Conservation (phyloP, 1,140 invertebrate species). For the Euura saliciscinereae region DNA sequence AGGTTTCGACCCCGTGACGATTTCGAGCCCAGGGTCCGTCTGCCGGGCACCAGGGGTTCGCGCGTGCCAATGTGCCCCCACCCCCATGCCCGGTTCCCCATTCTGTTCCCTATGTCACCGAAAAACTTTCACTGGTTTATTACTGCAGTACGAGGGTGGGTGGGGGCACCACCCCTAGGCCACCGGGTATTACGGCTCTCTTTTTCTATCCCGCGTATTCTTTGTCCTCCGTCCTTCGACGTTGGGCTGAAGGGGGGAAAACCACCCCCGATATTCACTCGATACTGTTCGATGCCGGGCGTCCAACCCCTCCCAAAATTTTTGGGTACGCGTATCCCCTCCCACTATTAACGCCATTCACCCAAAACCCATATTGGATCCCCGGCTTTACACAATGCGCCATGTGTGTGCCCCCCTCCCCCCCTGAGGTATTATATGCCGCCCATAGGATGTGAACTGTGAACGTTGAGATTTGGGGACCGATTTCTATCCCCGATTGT, state of each 20-base stretch:
- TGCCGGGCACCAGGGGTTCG: conserved; percentile 31
- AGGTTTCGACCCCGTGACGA: conserved; percentile 35
- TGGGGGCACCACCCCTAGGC: neutral
- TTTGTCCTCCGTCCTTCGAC: conserved; percentile 48
- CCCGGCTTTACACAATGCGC: conserved; percentile 34
- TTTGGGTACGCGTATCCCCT: conserved; percentile 39
- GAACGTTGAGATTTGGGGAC: neutral
- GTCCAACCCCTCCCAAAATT: conserved; percentile 35
- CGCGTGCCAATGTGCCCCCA: conserved; percentile 51
- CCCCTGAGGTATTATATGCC: neutral
- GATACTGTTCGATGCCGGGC: conserved; percentile 13
- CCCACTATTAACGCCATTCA: conserved; percentile 53
- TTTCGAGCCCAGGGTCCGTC: conserved; percentile 28
- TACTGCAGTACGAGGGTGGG: conserved; percentile 20
- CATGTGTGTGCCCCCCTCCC: conserved; percentile 31
- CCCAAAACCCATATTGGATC: conserved; percentile 41
- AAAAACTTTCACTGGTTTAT: conserved; percentile 49
- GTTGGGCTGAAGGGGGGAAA: conserved; percentile 17
- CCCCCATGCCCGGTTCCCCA: neutral
- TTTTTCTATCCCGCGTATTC: conserved; percentile 25
- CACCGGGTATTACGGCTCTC: conserved; percentile 9
- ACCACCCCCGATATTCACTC: conserved; percentile 44
- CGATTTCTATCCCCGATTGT: neutral
- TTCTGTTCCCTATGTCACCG: neutral
- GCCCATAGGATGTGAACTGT: neutral